Base-by-base conservation (phyloP, 2,113 vertebrate species). In the Chitala chitala region DNA sequence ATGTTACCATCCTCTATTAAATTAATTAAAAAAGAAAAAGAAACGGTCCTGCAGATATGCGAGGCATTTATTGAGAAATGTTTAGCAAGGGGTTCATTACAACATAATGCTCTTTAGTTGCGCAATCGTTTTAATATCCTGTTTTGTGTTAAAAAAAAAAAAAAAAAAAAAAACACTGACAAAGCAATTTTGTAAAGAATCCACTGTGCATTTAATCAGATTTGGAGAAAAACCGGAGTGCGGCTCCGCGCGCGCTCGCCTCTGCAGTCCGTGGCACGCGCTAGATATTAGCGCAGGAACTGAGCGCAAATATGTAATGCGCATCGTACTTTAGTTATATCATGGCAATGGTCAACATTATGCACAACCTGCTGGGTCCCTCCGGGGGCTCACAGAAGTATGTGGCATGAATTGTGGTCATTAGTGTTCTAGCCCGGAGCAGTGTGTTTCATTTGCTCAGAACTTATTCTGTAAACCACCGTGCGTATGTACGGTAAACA, bases 1-100 rank as follows among this genome's bases (percentile, higher is more conserved):
- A 75, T 71, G 74, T 75, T 75, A 70, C 74, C 31, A 69, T 70
- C 54, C 54, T 51, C 29, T 75, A 58, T 75, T 75, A 70, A 75
- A 75, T 75, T 69, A 58, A 75, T 75, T 71, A 69, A 38, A 17
- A 58, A 12, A 56, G 0, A 56, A 53, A 26, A 20, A 48, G 26
- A 61, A 20, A 70, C 65, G 31, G 48, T 48, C 54, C 40, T 36
- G 44, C 55, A 71, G 55, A 61, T 51, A 74, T 40, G 22, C 31
- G 13, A 12, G 8, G 26, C 40, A 29, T 75, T 75, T 61, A 71
- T 61, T 71, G 54, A 69, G 65, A 55, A 56, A 69, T 59, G 65
- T 59, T 69, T 69, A 71, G 66, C 66, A 59, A 70, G 55, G 56
- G 44, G 66, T 71, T 71, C 74, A 29, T 59, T 75, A 75, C 66